Evolutionary conservation across 1,140 invertebrate genomes (phyloP), one percentile per base, ranked within the genome.

Genomic region (Bombus waltoni): DNA sequence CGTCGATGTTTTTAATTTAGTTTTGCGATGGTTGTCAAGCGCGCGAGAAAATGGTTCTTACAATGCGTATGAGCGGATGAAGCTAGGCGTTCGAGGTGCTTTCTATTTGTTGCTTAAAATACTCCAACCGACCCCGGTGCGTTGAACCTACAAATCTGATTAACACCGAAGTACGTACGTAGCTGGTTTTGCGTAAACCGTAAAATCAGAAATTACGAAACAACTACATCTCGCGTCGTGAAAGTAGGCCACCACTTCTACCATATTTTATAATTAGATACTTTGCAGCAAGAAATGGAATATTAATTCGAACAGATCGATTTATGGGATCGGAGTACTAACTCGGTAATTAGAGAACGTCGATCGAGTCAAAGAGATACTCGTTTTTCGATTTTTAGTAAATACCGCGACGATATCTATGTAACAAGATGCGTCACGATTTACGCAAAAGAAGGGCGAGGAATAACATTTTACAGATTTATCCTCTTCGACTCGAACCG

Each of bases 41-140:
- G 5, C 3, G 18, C 0, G 4, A 38, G 35, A 22, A 40, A 57
- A 53, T 42, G 15, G 15, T 53, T 18, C 28, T 5, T 8, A 32
- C 32, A 18, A 18, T 9, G 74, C 6, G 47, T 83, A 18, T 42
- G 44, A 83, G 47, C 57, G 44, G 62, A 44, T 28, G 35, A 47
- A 42, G 40, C n/a, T 9, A 74, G n/a, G 47, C 65, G 65, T 76
- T 53, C 65, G 28, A 75, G 32, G 73, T 53, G 81, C 42, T 83
- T 83, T 83, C 74, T 42, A 83, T 70, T 83, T 78, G 74, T 38
- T 70, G 70, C 74, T 70, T 70, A 78, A 83, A 83, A 83, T 83
- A 83, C 22, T 1, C 38, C 25, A 3, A 42, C 18, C 8, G 38
- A 38, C 38, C 47, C 44, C 65, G 2, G 81, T 83, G 70, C 81